phyloP scores from a whole-genome alignment of 1,140 invertebrate genomes.

The Procambarus clarkii region DNA sequence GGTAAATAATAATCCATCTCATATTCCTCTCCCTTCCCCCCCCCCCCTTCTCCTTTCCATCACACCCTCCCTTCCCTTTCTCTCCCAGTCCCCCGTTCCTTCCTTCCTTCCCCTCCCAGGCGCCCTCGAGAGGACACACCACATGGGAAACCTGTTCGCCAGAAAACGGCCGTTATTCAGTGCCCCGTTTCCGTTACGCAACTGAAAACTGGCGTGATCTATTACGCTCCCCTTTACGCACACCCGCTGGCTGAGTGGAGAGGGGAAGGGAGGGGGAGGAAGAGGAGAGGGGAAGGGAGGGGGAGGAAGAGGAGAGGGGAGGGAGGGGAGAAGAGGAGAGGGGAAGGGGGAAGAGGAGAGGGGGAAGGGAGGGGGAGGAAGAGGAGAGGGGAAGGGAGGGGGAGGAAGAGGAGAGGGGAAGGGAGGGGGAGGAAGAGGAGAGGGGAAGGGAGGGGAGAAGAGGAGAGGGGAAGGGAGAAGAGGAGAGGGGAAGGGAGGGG shows the following conservation, averaged over 20 bases:
- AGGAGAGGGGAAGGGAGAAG: no score
- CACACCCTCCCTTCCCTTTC: no score
- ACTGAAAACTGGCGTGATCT: not conserved
- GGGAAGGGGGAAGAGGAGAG: not conserved
- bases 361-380: not conserved
- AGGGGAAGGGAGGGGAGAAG: not conserved
- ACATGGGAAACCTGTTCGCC: not conserved
- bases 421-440: not conserved
- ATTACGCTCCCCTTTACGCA: not conserved
- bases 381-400: not conserved
- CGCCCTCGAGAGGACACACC: not conserved
- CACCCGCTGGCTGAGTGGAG: not conserved
- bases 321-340: no score
- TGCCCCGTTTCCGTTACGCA: not conserved
- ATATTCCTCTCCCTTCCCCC: not conserved
- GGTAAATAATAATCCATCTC: not conserved
- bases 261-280: no score
- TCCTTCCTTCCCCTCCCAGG: not conserved
- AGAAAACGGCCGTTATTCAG: not conserved
- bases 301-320: no score
- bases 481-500: no score
- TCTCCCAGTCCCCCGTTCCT: no score
- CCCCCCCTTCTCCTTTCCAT: not conserved
- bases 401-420: not conserved
- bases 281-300: no score